Conservation (phyloP, 2,888 invertebrate genomes). For the Tenthredo notha region DNA sequence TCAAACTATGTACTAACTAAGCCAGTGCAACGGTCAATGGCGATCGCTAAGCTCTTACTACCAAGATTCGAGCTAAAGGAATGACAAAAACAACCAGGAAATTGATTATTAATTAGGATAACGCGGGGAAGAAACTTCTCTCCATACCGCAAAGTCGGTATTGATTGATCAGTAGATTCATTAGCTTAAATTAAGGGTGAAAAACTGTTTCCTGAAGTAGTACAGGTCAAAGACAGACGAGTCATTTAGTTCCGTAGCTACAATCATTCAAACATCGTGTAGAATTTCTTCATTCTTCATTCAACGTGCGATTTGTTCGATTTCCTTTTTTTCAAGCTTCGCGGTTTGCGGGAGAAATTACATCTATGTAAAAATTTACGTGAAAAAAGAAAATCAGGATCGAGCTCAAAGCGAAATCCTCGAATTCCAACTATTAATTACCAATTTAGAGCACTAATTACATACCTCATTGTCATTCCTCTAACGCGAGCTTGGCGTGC, state of each 20-base stretch:
- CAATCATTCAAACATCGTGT: background rate
- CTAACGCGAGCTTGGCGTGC: constrained; percentile 48
- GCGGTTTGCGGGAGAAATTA: background rate
- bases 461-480: constrained; percentile 49
- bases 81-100: constrained; percentile 65
- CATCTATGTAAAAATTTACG: background rate
- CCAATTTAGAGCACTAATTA: constrained; percentile 44
- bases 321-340: background rate
- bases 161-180: background rate
- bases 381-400: constrained; percentile 14
- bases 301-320: background rate
- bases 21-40: constrained; percentile 56
- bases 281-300: background rate
- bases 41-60: constrained; percentile 56
- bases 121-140: constrained; percentile 4
- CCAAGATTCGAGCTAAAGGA: constrained; percentile 1
- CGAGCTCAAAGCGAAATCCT: background rate
- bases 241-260: background rate
- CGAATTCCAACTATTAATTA: constrained; percentile 9
- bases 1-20: constrained; percentile 34
- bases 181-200: background rate
- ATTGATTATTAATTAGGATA: constrained; percentile 75
- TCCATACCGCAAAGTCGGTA: background rate
- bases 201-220: background rate
- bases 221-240: background rate